Conservation (phyloP, 2,113 vertebrate genomes). For the Naja naja region DNA sequence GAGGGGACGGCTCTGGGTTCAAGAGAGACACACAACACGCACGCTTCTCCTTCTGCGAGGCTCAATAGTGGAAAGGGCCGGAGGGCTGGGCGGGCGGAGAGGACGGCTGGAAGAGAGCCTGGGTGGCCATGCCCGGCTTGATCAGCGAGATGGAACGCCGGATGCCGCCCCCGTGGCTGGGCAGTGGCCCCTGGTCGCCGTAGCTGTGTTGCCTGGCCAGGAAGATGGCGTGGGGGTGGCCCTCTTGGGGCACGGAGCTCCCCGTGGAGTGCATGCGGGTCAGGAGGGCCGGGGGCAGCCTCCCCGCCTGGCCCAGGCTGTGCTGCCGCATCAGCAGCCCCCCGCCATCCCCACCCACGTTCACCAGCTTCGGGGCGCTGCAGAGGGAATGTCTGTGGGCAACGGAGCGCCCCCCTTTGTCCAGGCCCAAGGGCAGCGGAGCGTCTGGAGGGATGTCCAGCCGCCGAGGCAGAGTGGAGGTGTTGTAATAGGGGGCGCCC, state of each 20-base stretch:
- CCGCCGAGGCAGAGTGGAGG: conserved; percentile 78
- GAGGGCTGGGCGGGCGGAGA: conserved; percentile 72
- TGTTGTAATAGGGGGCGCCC: conserved; percentile 76
- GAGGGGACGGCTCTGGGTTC: neutral
- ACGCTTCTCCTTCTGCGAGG: neutral
- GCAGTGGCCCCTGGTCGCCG: conserved; percentile 73
- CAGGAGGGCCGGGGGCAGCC: conserved; percentile 69
- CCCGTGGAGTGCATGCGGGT: conserved; percentile 81
- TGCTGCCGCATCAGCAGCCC: conserved; percentile 74
- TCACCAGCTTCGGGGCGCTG: conserved; percentile 69
- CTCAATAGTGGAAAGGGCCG: conserved; percentile 81
- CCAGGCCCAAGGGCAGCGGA: conserved; percentile 72
- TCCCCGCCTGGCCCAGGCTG: conserved; percentile 74
- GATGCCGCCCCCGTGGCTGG: conserved; percentile 64
- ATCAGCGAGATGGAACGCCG: conserved; percentile 76
- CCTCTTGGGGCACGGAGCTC: conserved; percentile 67
- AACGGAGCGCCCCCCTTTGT: conserved; percentile 66
- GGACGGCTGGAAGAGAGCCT: conserved; percentile 79
- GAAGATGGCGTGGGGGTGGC: conserved; percentile 71
- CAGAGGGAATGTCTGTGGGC: conserved; percentile 78
- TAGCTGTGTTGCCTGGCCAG: conserved; percentile 78
- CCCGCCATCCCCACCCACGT: conserved; percentile 40
- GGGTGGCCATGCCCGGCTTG: conserved; percentile 77
- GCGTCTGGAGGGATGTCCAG: conserved; percentile 84
- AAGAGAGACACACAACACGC: too few relatives aligned